phyloP scores from a whole-genome alignment of 2,113 vertebrate species.

The Indicator maculatus region DNA sequence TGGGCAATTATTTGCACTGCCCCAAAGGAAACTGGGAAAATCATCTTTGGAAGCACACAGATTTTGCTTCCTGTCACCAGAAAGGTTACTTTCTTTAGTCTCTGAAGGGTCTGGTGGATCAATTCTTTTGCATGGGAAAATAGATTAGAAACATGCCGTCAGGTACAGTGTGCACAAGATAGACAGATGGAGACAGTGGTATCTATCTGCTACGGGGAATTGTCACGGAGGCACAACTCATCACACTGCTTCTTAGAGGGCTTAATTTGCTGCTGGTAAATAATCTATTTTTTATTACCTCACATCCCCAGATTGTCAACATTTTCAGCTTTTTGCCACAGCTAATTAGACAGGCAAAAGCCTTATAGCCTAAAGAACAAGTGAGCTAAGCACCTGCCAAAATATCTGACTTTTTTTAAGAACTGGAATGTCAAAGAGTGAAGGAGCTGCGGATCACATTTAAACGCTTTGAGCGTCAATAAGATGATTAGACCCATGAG shows the following conservation, averaged over 20 bases:
- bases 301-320: conserved; percentile 70
- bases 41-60: not conserved
- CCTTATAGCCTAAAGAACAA: conserved; percentile 66
- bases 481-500: conserved; percentile 72
- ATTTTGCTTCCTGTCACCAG: conserved; percentile 45
- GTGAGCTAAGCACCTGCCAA: conserved; percentile 72
- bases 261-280: conserved; percentile 71
- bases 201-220: conserved; percentile 42
- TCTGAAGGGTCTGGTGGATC: conserved; percentile 47
- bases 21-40: conserved; percentile 4
- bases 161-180: conserved; percentile 30
- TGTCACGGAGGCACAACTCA: conserved; percentile 61
- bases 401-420: conserved; percentile 64
- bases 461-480: conserved; percentile 69
- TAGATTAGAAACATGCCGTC: conserved; percentile 46
- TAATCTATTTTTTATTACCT: conserved; percentile 72
- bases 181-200: conserved; percentile 61
- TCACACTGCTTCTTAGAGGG: conserved; percentile 51
- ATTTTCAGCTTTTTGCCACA: conserved; percentile 67
- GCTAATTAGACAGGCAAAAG: conserved; percentile 76
- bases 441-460: conserved; percentile 70
- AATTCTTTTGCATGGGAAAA: conserved; percentile 51
- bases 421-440: conserved; percentile 66
- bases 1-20: conserved; percentile 49
- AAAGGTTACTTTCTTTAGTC: conserved; percentile 42